Conservation (phyloP, 2,797 vertebrate genomes). For the Anguilla obscura region DNA sequence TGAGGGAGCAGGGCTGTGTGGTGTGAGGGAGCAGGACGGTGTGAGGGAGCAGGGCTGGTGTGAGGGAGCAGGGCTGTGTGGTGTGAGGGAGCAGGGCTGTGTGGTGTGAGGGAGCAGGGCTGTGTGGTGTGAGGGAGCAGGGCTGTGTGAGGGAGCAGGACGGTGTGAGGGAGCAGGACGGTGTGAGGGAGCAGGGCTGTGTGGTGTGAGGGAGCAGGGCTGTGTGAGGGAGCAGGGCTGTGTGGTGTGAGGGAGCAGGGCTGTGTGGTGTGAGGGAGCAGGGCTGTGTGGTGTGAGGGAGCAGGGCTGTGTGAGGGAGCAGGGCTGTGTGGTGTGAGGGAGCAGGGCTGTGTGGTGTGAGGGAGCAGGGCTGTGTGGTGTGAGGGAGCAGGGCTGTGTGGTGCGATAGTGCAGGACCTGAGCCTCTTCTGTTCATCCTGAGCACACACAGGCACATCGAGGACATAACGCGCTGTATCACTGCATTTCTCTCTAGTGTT, state of each 20-base stretch:
- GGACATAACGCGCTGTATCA: not conserved
- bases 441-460: not conserved
- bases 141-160: not conserved
- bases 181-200: not conserved
- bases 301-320: not conserved
- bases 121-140: not conserved
- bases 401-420: no score
- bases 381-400: not conserved
- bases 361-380: not conserved
- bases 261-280: not conserved
- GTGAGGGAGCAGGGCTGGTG: not conserved
- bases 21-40: no score
- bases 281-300: no score
- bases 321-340: not conserved
- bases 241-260: not conserved
- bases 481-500: not conserved
- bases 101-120: not conserved
- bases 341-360: not conserved
- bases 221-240: not conserved
- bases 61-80: not conserved
- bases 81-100: not conserved
- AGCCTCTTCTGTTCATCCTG: not conserved
- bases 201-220: not conserved
- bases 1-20: not conserved
- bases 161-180: not conserved